phyloP scores from a whole-genome alignment of 2,797 vertebrate genomes.

The Cynopterus sphinx region DNA sequence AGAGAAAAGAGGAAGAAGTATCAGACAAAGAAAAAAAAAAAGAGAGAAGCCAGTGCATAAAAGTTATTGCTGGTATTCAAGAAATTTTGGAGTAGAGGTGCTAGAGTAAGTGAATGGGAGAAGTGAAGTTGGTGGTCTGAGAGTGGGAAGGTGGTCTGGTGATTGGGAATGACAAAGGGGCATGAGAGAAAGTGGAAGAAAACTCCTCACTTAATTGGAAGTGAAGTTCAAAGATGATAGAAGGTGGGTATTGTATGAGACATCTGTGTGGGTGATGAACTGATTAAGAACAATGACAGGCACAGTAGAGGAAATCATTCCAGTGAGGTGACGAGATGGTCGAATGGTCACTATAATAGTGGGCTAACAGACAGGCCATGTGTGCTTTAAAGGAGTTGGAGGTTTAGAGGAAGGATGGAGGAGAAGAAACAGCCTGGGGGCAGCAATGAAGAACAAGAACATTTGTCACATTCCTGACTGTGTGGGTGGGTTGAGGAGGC shows the following conservation, averaged over 20 bases:
- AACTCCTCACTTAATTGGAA: neutral
- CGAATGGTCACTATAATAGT: neutral
- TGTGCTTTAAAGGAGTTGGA: neutral
- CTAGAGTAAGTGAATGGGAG: neutral
- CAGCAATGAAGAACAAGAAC: neutral
- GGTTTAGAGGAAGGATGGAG: neutral
- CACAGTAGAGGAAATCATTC: neutral
- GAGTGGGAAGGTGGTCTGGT: neutral
- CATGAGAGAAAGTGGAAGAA: neutral
- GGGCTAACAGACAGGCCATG: neutral
- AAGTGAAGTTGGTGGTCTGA: neutral
- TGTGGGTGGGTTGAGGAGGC: neutral
- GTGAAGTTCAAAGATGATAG: neutral
- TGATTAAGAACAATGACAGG: neutral
- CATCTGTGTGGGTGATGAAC: neutral
- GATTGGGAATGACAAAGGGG: neutral
- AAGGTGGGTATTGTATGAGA: neutral
- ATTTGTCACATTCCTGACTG: neutral
- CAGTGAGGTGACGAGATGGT: neutral
- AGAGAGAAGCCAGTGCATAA: neutral
- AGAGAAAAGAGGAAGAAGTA: neutral
- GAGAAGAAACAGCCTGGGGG: neutral
- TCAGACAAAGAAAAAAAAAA: neutral
- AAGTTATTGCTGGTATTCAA: neutral
- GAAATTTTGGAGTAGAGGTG: neutral